A percentile compares a stretch with the other conserved stretches of the same genome.
phyloP scores from a whole-genome alignment of 2,888 invertebrate genomes.

The Aspidiotus destructor region DNA sequence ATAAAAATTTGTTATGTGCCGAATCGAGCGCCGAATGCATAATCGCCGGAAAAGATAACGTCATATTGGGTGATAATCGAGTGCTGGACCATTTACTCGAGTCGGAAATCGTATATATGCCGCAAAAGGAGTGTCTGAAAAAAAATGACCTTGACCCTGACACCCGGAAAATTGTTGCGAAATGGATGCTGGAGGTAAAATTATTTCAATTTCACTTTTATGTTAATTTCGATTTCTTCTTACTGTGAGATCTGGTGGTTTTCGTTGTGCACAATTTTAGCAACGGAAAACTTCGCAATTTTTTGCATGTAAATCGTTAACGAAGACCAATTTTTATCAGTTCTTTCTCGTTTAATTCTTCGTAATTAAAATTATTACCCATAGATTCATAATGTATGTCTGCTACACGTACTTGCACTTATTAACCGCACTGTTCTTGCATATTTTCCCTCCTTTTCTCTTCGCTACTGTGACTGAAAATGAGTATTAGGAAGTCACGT shows the following conservation, averaged over 20 bases:
- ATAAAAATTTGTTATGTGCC: constrained; percentile 26
- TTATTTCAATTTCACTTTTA: not conserved
- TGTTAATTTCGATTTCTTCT: no score
- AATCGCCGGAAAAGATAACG: constrained; percentile 20
- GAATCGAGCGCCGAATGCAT: constrained; percentile 23
- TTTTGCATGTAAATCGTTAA: not conserved
- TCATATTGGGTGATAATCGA: constrained; percentile 23
- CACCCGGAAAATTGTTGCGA: constrained; percentile 21
- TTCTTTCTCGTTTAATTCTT: no score
- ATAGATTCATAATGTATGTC: no score
- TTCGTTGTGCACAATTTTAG: no score
- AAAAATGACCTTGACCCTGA: constrained; percentile 27
- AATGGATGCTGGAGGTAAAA: constrained; percentile 30
- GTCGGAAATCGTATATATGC: constrained; percentile 23
- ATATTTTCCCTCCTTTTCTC: no score
- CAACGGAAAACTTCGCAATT: not conserved
- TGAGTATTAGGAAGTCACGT: no score
- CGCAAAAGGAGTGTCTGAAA: constrained; percentile 21
- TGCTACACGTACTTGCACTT: no score
- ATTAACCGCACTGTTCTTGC: no score
- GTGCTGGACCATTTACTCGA: constrained; percentile 25
- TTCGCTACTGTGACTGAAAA: no score
- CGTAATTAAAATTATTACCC: no score
- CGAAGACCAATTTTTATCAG: no score
- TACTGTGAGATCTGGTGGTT: no score